phyloP scores from a whole-genome alignment of 1,140 invertebrate species.

The Drosophila takahashii region DNA sequence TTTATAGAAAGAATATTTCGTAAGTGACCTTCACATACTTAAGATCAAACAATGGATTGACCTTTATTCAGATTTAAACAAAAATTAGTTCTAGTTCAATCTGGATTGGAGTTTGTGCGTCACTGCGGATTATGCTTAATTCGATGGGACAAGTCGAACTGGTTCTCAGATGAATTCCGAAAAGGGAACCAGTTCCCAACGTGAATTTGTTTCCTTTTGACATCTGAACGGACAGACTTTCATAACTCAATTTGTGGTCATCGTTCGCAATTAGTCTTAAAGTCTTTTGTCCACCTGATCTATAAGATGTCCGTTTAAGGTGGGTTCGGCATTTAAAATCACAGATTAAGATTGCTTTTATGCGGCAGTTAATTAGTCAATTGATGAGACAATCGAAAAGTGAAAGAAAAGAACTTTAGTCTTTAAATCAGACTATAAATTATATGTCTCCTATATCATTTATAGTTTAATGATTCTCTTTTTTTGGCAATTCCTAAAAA shows the following conservation, averaged over 20 bases:
- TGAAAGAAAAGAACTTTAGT: constrained; percentile 13
- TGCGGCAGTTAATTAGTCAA: constrained; percentile 33
- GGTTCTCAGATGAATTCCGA: constrained; percentile 14
- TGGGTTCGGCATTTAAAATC: constrained; percentile 32
- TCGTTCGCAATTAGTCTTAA: constrained; percentile 31
- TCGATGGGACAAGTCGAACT: constrained; percentile 23
- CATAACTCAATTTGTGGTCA: constrained; percentile 34
- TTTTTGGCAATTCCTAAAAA: neutral
- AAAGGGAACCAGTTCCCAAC: constrained; percentile 28
- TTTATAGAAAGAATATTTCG: constrained; percentile 38
- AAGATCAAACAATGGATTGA: constrained; percentile 24
- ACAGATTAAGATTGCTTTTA: constrained; percentile 35
- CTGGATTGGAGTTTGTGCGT: constrained; percentile 15
- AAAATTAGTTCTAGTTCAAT: constrained; percentile 39
- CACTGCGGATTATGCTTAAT: constrained; percentile 32
- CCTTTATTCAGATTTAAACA: constrained; percentile 53
- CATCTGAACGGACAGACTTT: constrained; percentile 12
- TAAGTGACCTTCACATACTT: constrained; percentile 66
- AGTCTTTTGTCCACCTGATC: constrained; percentile 19
- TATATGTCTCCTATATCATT: neutral
- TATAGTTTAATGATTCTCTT: neutral
- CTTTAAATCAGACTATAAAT: neutral
- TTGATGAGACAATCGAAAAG: constrained; percentile 16
- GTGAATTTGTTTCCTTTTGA: constrained; percentile 16
- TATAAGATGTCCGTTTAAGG: constrained; percentile 29